Conservation (phyloP, 2,113 vertebrate species). For the Xyrauchen texanus region DNA sequence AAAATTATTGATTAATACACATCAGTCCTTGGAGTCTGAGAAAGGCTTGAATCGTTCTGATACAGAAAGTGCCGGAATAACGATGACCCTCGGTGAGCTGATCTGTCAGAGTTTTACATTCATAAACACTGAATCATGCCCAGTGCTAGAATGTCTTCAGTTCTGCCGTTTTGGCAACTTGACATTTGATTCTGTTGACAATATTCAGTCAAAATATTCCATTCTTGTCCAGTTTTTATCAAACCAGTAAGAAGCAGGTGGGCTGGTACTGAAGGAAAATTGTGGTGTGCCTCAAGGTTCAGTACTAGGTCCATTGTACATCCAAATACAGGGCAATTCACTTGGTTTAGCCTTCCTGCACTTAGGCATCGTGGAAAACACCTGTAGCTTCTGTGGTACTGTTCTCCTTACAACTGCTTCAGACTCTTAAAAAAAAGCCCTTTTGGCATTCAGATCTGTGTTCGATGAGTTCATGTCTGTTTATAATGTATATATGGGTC, state of each 20-base stretch:
- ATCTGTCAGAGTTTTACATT: slow-evolving; percentile 8
- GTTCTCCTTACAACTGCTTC: not conserved
- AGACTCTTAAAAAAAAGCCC: slow-evolving; percentile 1
- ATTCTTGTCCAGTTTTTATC: not conserved
- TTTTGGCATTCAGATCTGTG: not conserved
- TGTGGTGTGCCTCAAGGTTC: not conserved
- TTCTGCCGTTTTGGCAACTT: slow-evolving; percentile 19
- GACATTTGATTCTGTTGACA: slow-evolving; percentile 1
- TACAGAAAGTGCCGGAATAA: slow-evolving; percentile 38
- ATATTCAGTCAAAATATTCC: slow-evolving; percentile 1
- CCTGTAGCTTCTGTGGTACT: not conserved
- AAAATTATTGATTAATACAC: slow-evolving; percentile 35
- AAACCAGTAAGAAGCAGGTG: not conserved
- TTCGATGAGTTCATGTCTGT: too few relatives aligned
- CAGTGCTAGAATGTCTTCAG: not conserved
- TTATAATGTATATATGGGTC: not conserved
- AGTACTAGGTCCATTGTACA: too few relatives aligned
- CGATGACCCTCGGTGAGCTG: not conserved
- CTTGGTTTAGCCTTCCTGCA: too few relatives aligned
- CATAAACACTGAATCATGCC: not conserved
- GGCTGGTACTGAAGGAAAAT: not conserved
- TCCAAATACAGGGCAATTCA: too few relatives aligned
- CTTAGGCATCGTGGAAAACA: too few relatives aligned
- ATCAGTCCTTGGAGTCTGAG: slow-evolving; percentile 32
- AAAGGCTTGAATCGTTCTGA: slow-evolving; percentile 31